phyloP scores from a whole-genome alignment of 2,113 vertebrate genomes.

The Pseudorectes ferrugineus region DNA sequence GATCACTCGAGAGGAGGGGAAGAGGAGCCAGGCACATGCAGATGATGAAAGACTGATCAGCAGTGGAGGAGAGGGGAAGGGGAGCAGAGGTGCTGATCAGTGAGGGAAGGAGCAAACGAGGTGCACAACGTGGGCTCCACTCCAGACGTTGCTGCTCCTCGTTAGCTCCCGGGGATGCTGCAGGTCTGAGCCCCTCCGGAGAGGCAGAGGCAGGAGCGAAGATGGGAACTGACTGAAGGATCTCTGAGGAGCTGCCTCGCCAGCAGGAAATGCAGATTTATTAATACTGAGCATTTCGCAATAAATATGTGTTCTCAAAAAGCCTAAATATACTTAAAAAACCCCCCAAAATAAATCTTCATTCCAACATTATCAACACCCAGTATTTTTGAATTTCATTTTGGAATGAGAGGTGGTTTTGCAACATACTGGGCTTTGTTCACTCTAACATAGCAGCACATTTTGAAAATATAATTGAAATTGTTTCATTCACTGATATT shows the following conservation, averaged over 20 bases:
- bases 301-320: neutral
- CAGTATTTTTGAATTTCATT: neutral
- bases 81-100: neutral
- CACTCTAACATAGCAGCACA: neutral
- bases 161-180: neutral
- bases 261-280: neutral
- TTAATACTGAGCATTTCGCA: neutral
- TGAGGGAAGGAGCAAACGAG: neutral
- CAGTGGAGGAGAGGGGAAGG: slow-evolving; percentile 2
- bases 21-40: slow-evolving; percentile 2
- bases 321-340: neutral
- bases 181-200: neutral
- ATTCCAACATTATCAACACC: neutral
- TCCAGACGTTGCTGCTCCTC: neutral
- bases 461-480: neutral
- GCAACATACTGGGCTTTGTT: neutral
- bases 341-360: neutral
- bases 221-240: neutral
- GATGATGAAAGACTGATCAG: slow-evolving; percentile 24
- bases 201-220: neutral
- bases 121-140: neutral
- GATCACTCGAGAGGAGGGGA: slow-evolving; percentile 9
- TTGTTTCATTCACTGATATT: neutral
- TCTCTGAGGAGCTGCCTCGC: neutral
- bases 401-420: neutral